These are phyloP conservation scores for Leguminivora glycinivorella DNA, from an alignment of 1,140 invertebrate genomes.

Conservation along the genomic window DNA sequence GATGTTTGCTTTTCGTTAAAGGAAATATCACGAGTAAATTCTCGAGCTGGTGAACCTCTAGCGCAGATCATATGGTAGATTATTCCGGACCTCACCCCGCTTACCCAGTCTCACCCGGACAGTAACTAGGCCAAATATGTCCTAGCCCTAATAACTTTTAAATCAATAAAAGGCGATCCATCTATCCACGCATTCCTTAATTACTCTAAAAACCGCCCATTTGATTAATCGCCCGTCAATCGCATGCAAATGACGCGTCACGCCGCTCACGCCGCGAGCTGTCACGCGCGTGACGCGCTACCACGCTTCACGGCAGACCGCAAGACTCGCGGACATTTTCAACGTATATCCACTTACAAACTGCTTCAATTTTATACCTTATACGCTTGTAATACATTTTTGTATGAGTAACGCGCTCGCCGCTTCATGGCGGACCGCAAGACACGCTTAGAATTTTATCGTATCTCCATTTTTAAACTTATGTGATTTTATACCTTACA, in stretches of 20 bases:
- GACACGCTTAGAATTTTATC: too few species aligned
- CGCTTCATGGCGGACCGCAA: too few species aligned
- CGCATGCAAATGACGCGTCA: conserved; percentile 9
- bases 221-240: conserved; percentile 14
- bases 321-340: background rate
- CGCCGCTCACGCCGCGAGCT: background rate
- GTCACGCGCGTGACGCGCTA: background rate
- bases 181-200: background rate
- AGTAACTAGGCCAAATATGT: too few species aligned
- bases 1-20: too few species aligned
- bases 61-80: too few species aligned
- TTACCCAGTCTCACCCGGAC: too few species aligned
- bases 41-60: too few species aligned
- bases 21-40: too few species aligned
- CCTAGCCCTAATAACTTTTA: background rate
- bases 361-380: background rate
- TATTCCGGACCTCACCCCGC: too few species aligned
- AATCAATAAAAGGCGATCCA: background rate
- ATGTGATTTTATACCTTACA: too few species aligned
- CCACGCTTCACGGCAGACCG: background rate
- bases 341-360: background rate
- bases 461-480: too few species aligned
- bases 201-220: background rate
- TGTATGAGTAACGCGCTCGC: too few species aligned
- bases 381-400: background rate